Evolutionary conservation across 30 jellyfish, hydroid and myxozoan genomes (phyloP).

Genomic region (Catostylus mosaicus): DNA sequence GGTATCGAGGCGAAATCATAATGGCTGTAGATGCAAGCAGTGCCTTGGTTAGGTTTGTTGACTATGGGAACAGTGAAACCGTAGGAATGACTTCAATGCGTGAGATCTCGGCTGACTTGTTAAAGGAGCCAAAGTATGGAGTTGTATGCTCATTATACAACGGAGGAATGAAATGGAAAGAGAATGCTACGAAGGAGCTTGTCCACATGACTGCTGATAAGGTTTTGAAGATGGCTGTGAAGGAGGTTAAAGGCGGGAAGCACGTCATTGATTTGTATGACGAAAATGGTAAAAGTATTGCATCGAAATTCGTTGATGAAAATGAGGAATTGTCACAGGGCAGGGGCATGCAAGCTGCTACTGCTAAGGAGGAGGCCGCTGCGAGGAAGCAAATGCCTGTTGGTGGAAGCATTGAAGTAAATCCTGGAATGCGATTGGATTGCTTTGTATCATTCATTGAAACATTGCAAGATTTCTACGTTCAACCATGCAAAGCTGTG

Average conservation of each 20-base stretch:
- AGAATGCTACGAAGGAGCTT: constrained; percentile 60
- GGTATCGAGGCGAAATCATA: constrained; percentile 79
- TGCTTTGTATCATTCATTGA: constrained; percentile 46
- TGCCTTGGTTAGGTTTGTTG: constrained; percentile 66
- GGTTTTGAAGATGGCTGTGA: constrained; percentile 64
- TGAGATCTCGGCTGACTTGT: constrained; percentile 7
- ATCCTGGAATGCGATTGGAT: constrained; percentile 28
- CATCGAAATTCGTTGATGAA: constrained; percentile 4
- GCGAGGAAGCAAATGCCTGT: not conserved
- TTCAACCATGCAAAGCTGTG: constrained; percentile 22
- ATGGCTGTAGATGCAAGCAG: not conserved
- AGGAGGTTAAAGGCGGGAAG: constrained; percentile 27
- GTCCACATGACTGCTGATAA: constrained; percentile 54
- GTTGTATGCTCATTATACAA: constrained; percentile 32
- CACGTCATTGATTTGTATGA: constrained; percentile 50
- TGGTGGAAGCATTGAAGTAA: not conserved
- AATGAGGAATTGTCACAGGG: constrained; percentile 2
- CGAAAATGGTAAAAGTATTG: not conserved
- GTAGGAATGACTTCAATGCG: constrained; percentile 26
- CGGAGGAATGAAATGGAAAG: constrained; percentile 38
- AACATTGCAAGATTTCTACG: constrained; percentile 47
- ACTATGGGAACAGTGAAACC: constrained; percentile 61
- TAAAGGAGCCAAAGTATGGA: constrained; percentile 51
- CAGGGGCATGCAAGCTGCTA: not conserved
- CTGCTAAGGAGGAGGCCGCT: not conserved